Conservation (phyloP, 2,113 vertebrate species). For the Loxodonta africana region DNA sequence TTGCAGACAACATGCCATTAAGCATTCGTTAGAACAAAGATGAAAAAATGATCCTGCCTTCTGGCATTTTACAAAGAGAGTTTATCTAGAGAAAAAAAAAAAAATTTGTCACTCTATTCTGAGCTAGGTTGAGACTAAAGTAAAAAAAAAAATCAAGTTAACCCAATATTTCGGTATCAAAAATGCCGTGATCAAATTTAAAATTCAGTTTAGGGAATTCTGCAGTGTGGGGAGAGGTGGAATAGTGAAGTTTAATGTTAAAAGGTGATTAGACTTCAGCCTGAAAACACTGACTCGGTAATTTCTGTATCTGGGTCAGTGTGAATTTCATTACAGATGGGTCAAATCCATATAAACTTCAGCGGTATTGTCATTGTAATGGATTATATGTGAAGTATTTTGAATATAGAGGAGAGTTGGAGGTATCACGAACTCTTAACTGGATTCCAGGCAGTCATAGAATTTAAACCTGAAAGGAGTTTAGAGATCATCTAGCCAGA, state of each 20-base stretch:
- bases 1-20: slow-evolving; percentile 23
- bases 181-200: slow-evolving; percentile 21
- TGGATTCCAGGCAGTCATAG: background rate
- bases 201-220: slow-evolving; percentile 13
- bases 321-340: slow-evolving; percentile 29
- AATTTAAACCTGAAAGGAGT: background rate
- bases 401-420: background rate
- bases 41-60: background rate
- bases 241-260: background rate
- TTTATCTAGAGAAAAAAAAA: background rate
- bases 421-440: background rate
- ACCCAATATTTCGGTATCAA: slow-evolving; percentile 15
- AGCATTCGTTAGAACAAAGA: background rate
- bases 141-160: background rate
- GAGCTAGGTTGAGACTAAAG: background rate
- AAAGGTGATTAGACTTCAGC: slow-evolving; percentile 1
- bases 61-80: background rate
- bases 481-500: background rate
- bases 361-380: slow-evolving; percentile 2
- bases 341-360: background rate
- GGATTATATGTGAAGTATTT: slow-evolving; percentile 5
- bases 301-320: background rate
- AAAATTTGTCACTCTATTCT: background rate
- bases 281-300: background rate
- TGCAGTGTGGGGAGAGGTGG: background rate